phyloP scores from a whole-genome alignment of 2,888 invertebrate species.

The Plebejus melissa region DNA sequence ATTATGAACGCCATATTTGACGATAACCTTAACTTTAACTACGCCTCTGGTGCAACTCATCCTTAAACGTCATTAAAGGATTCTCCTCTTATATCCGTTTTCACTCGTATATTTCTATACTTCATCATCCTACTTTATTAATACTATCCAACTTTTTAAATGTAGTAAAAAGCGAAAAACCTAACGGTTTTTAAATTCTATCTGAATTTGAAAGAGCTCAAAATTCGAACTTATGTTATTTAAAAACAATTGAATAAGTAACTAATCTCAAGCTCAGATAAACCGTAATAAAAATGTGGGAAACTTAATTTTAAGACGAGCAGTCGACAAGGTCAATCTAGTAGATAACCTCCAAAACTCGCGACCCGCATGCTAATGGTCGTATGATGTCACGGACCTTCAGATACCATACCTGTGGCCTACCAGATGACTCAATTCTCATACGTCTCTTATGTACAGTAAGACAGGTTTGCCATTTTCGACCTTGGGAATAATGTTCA shows the following conservation, averaged over 20 bases:
- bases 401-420: not conserved
- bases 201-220: no score
- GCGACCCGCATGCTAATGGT: constrained; percentile 43
- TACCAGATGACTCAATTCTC: not conserved
- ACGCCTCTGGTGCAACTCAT: no score
- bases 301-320: constrained; percentile 4
- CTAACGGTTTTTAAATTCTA: no score
- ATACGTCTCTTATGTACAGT: not conserved
- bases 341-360: constrained; percentile 45
- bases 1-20: no score
- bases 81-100: no score
- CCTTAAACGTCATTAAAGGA: no score
- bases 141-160: no score
- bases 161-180: no score
- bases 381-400: constrained; percentile 50
- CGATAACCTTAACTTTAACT: no score
- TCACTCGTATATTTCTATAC: no score
- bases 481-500: not conserved
- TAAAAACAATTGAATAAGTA: not conserved
- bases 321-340: constrained; percentile 40
- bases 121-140: no score
- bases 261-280: not conserved
- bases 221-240: no score
- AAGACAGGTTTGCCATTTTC: not conserved
- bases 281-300: not conserved